phyloP scores from a whole-genome alignment of 2,113 vertebrate species.

The Pongo pygmaeus region DNA sequence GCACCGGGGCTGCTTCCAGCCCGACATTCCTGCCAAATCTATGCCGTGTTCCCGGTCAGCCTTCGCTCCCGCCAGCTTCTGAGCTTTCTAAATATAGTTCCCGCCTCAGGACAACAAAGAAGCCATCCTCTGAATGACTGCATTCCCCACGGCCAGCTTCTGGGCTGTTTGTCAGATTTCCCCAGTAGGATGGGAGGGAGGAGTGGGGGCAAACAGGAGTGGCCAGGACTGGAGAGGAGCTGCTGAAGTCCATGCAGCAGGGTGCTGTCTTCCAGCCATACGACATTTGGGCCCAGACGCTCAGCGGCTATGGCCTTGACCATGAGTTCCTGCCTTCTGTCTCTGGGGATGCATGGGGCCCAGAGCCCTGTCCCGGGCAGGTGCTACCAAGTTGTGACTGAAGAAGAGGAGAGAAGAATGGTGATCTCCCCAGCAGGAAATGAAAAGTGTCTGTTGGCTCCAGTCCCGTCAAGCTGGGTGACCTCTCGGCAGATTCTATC shows the following conservation, averaged over 20 bases:
- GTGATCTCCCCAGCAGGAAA: background rate
- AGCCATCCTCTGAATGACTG: background rate
- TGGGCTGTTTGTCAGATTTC: background rate
- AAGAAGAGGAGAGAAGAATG: background rate
- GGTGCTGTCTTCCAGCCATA: background rate
- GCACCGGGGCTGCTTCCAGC: background rate
- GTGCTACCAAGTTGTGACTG: background rate
- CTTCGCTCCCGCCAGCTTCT: background rate
- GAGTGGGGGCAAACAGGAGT: background rate
- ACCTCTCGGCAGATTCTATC: background rate
- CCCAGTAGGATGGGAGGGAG: background rate
- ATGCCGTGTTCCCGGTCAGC: background rate
- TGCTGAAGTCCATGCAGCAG: background rate
- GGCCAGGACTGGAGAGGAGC: background rate
- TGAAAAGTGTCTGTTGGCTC: rapidly evolving
- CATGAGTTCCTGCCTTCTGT: background rate
- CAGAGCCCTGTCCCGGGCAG: background rate
- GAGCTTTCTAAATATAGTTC: slow-evolving; percentile 66
- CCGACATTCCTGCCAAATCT: background rate
- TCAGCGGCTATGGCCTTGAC: background rate
- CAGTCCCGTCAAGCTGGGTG: background rate
- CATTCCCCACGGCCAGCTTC: background rate
- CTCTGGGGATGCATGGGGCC: background rate
- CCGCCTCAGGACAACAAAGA: background rate
- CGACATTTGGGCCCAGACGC: background rate